Conservation (phyloP, 2,797 vertebrate genomes). For the Margarornis squamiger region DNA sequence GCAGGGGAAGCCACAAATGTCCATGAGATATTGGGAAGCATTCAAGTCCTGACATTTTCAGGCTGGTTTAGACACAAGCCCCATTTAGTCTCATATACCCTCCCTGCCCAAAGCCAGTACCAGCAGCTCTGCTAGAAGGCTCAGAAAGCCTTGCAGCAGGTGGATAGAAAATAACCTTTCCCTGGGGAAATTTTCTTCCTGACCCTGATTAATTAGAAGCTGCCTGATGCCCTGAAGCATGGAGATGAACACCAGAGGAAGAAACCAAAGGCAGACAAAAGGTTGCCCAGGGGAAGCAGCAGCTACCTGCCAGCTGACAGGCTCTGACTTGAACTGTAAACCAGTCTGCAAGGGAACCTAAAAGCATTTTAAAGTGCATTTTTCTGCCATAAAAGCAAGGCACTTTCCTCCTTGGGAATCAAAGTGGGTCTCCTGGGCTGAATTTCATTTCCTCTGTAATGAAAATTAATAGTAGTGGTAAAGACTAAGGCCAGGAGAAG, state of each 20-base stretch:
- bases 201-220: slow-evolving; percentile 24
- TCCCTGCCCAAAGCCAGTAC: not conserved
- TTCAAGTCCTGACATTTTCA: not conserved
- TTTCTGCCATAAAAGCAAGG: not conserved
- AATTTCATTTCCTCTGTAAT: slow-evolving; percentile 41
- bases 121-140: not conserved
- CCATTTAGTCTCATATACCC: not conserved
- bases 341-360: not conserved
- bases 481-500: not conserved
- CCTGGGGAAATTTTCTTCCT: slow-evolving; percentile 17
- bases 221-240: slow-evolving; percentile 18
- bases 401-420: not conserved
- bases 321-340: not conserved
- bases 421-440: not conserved
- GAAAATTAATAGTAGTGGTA: slow-evolving; percentile 35
- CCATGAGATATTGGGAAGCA: not conserved
- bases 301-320: not conserved
- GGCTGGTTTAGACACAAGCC: not conserved
- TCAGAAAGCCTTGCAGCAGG: not conserved
- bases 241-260: not conserved
- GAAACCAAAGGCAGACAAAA: not conserved
- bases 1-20: not conserved
- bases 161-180: slow-evolving; percentile 2
- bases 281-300: not conserved
- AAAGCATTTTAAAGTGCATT: not conserved